Base-by-base conservation (phyloP, 2,888 invertebrate species). In the Scaptomyza polygonia region DNA sequence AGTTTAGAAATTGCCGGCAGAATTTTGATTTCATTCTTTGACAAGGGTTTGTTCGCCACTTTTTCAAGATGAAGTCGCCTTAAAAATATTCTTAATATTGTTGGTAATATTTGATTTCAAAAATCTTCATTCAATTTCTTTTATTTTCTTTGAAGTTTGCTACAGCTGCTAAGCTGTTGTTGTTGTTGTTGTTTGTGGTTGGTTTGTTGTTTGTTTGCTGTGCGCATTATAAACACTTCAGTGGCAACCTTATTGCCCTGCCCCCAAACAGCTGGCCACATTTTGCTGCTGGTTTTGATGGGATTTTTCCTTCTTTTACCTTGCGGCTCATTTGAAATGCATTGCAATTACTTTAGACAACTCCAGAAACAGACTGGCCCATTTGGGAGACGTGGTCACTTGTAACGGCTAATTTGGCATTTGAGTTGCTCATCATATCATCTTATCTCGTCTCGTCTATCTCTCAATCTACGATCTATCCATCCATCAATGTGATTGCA, bases 261-360 rank as follows among this genome's bases (percentile, higher is more conserved):
- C 12, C 25, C 0, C 25, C 25, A 25, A 25, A 32, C 47, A 42
- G 49, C 48, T 30, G 44, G 11, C 29, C 39, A 42, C 39, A 54
- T 39, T 49, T 51, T 54, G 51, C 43, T 63, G 56, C 53, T 52
- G n/a, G 21, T 12, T n/a, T 2, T 16, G 6, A 34, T 4, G n/a
- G n/a, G 5, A 7, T 34, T 43, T 32, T 42, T 9, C 14, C 42
- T 18, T 48, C 14, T 47, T 18, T 48, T 18, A 48, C 42, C 51
- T 61, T 36, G 51, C 42, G 47, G 61, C 61, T 72, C 67, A 80
- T 75, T 80, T 70, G 43, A 64, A 72, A 68, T 84, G 84, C 81
- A 82, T 70, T 76, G 66, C 69, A 51, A 64, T 64, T 64, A 65
- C 65, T 42, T 32, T 14, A 21, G 58, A 27, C 27, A 18, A 25